Evolutionary conservation across 2,113 vertebrate genomes (phyloP).

Genomic region (Misgurnus mizolepis): DNA sequence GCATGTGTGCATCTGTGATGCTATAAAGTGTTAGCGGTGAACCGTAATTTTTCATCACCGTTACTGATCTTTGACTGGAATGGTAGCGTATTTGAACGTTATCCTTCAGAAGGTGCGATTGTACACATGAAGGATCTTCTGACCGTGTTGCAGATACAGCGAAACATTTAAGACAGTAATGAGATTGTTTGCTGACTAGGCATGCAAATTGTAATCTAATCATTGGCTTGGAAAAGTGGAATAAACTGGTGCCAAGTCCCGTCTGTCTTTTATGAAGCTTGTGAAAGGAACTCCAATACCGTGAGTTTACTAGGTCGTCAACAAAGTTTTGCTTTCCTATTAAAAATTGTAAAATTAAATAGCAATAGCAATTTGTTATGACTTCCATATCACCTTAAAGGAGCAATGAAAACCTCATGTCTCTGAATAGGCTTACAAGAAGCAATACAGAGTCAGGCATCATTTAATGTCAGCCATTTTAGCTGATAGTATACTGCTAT

Average conservation of each 20-base stretch:
- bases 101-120: constrained; percentile 23
- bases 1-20: neutral
- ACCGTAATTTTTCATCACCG: too few relatives aligned
- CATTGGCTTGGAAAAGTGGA: constrained; percentile 42
- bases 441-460: neutral
- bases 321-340: neutral
- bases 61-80: constrained; percentile 9
- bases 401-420: too few relatives aligned
- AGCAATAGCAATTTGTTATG: too few relatives aligned
- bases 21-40: neutral
- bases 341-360: too few relatives aligned
- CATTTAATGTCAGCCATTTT: neutral
- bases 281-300: constrained; percentile 17
- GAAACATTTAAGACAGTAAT: constrained; percentile 27
- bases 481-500: constrained; percentile 33
- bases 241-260: constrained; percentile 9
- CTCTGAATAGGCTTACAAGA: neutral
- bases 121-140: neutral
- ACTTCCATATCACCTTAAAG: too few relatives aligned
- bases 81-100: neutral
- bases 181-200: constrained; percentile 33
- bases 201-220: constrained; percentile 38
- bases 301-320: constrained; percentile 28
- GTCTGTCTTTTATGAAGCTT: constrained; percentile 1
- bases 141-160: neutral